phyloP scores from a whole-genome alignment of 2,888 invertebrate species.

The Epinotia ramella region DNA sequence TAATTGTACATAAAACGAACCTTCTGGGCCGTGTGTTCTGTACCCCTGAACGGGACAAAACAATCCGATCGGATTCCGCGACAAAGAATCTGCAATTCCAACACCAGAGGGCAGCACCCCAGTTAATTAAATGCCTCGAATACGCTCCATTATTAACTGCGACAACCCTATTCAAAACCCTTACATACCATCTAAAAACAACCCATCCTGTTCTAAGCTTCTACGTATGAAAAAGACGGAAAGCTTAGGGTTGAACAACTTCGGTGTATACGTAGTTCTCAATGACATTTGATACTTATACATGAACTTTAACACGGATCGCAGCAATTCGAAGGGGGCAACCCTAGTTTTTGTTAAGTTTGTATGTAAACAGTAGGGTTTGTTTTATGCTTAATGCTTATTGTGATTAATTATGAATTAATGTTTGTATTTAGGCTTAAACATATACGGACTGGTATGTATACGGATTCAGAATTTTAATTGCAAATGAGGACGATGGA shows the following conservation, averaged over 20 bases:
- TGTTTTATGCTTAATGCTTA: slow-evolving; percentile 36
- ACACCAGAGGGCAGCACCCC: slow-evolving; percentile 41
- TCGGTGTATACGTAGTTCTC: background rate
- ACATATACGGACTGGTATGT: background rate
- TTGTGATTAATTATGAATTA: slow-evolving; percentile 37
- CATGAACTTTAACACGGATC: slow-evolving; percentile 31
- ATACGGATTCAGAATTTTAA: slow-evolving; percentile 5
- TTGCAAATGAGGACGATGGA: background rate
- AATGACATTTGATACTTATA: slow-evolving; percentile 43
- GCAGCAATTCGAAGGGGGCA: slow-evolving; percentile 15
- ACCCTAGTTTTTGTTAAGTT: slow-evolving; percentile 37
- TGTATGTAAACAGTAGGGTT: slow-evolving; percentile 26
- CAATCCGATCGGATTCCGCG: slow-evolving; percentile 40
- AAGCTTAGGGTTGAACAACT: slow-evolving; percentile 22
- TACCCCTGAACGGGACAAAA: slow-evolving; percentile 14
- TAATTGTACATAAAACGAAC: background rate
- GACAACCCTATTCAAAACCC: slow-evolving; percentile 39
- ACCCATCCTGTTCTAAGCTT: background rate
- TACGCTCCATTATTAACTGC: slow-evolving; percentile 44
- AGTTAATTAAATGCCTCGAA: slow-evolving; percentile 45
- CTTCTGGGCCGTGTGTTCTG: slow-evolving; percentile 11
- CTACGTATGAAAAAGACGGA: background rate
- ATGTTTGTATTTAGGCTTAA: slow-evolving; percentile 25
- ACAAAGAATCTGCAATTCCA: slow-evolving; percentile 44
- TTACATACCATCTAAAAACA: background rate